Evolutionary conservation across 2,888 invertebrate species (phyloP), one percentile per base, ranked within the genome.

Genomic region (Labia minor): DNA sequence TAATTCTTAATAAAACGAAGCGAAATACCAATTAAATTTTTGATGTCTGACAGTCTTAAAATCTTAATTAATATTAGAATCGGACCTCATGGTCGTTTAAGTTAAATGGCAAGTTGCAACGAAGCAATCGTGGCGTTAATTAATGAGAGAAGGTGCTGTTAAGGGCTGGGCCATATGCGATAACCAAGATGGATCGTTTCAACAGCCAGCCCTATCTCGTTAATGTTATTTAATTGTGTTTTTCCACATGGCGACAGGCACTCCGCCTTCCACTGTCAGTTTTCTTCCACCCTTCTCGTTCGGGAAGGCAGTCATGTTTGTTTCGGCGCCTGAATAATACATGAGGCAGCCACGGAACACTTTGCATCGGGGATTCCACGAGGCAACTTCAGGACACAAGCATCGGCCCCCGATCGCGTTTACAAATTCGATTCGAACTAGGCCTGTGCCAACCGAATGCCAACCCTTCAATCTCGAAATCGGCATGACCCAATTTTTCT

Each of bases 161-260:
- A 49, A 49, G 49, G 49, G 49, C 49, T 49, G 49, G 49, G n/a
- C 49, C 16, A 16, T 49, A 49, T 16, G 49, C 49, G 49, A 49
- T 49, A 49, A 49, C 49, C 49, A 49, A 49, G 49, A 49, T 49
- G 49, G 49, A 49, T 49, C 49, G 49, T 49, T 49, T 49, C 49
- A 49, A 49, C 49, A 49, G 16, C 49, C 14, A 49, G 49, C 49
- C 49, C 49, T 49, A 49, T 49, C 49, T 49, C 49, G 49, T 49
- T 49, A 49, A 49, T 49, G 49, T 49, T 49, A 49, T 49, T 49
- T 49, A 49, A 49, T 49, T 49, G 49, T 49, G 49, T 49, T 49
- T 49, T 49, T 49, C 49, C 49, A 49, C 49, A 16, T 49, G 49
- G 49, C 49, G 49, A 49, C 49, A 49, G 49, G 6, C 4, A 49